phyloP scores from a whole-genome alignment of 2,797 vertebrate genomes.

The Crocidura indochinensis region DNA sequence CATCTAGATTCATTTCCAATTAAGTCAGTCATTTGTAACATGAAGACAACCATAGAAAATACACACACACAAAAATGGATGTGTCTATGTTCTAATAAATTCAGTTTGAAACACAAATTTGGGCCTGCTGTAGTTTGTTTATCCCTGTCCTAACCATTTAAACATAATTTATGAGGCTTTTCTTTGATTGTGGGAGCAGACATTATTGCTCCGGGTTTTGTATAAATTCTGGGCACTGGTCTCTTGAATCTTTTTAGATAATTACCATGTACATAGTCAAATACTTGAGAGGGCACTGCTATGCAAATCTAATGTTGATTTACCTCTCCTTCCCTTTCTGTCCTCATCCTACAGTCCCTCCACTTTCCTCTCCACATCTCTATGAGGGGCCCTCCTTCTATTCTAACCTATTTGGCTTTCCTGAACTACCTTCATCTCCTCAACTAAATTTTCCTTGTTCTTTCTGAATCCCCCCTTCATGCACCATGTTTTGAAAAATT shows the following conservation, averaged over 20 bases:
- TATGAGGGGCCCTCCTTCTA: no score
- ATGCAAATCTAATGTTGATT: background rate
- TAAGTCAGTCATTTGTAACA: background rate
- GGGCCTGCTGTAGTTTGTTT: background rate
- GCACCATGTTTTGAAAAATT: background rate
- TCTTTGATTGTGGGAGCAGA: background rate
- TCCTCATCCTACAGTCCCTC: background rate
- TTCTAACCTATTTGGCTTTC: background rate
- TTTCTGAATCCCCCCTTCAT: background rate
- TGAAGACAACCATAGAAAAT: slow-evolving; percentile 45
- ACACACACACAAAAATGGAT: background rate
- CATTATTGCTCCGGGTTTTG: background rate
- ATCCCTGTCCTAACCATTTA: background rate
- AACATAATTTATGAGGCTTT: background rate
- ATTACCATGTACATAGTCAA: background rate
- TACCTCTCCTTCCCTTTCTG: background rate
- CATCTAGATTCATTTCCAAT: background rate
- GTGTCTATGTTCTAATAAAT: background rate
- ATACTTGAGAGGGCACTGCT: background rate
- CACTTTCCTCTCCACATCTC: background rate
- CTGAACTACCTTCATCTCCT: background rate
- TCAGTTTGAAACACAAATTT: background rate
- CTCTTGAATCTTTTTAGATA: background rate
- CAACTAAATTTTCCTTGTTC: background rate
- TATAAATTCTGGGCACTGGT: background rate